Percentiles rank a stretch among this genome's conserved stretches.
phyloP scores from a whole-genome alignment of 2,888 invertebrate species.

The Nomada flava region DNA sequence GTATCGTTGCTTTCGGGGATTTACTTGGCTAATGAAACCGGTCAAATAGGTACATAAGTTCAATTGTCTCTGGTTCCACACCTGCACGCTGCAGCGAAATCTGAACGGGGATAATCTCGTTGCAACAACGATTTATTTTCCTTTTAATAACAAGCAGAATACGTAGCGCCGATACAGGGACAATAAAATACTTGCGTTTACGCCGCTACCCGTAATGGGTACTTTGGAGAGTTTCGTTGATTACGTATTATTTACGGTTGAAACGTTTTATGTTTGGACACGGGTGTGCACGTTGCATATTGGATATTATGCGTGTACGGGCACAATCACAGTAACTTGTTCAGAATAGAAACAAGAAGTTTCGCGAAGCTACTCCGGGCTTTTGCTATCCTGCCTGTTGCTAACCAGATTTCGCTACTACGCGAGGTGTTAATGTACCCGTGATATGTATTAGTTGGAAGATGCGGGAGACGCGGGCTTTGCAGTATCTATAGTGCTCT shows the following conservation, averaged over 20 bases:
- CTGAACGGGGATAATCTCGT: not conserved
- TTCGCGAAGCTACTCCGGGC: not conserved
- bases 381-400: constrained; percentile 7
- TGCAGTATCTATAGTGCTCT: not conserved
- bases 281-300: too few relatives aligned
- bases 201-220: not conserved
- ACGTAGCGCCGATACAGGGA: not conserved
- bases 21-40: constrained; percentile 26
- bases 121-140: not conserved
- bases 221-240: not conserved
- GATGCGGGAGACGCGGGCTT: not conserved
- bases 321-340: constrained; percentile 11
- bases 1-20: not conserved
- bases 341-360: constrained; percentile 19
- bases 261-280: not conserved
- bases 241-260: not conserved
- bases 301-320: not conserved
- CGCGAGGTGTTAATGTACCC: constrained; percentile 15
- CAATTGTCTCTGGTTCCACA: not conserved
- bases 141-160: not conserved
- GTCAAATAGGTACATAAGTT: constrained; percentile 9
- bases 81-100: too few relatives aligned
- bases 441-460: not conserved
- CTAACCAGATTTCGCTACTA: constrained; percentile 31
- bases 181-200: constrained; percentile 13